Conservation (phyloP, 1,140 invertebrate species). For the Neuroterus valhalla region DNA sequence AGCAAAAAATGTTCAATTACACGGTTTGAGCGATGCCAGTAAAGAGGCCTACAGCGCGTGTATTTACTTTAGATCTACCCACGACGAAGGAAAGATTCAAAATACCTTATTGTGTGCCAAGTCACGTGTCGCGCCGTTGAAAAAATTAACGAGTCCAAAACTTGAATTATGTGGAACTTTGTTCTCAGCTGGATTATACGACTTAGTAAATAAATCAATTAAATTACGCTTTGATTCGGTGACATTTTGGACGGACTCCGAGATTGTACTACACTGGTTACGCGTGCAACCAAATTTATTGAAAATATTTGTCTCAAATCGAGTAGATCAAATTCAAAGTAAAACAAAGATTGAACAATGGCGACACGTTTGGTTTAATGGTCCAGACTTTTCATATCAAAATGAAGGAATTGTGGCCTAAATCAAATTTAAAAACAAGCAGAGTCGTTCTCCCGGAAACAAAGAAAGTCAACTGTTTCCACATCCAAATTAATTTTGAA, state of each 20-base stretch:
- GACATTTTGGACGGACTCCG: constrained; percentile 25
- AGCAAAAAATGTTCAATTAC: background rate
- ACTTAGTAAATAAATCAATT: background rate
- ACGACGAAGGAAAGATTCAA: background rate
- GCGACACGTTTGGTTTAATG: constrained; percentile 2
- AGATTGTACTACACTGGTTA: constrained; percentile 29
- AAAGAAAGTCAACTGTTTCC: too few species aligned
- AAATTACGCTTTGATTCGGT: background rate
- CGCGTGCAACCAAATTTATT: background rate
- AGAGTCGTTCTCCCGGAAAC: too few species aligned
- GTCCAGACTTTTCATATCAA: too few species aligned
- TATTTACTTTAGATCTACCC: background rate
- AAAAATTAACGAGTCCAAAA: constrained; percentile 8
- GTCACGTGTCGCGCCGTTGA: constrained; percentile 7
- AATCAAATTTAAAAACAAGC: too few species aligned
- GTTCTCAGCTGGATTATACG: background rate
- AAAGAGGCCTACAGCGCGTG: too few species aligned
- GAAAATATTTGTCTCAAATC: constrained; percentile 24
- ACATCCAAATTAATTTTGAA: too few species aligned
- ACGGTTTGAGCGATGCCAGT: too few species aligned
- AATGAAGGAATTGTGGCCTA: too few species aligned
- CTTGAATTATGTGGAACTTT: constrained; percentile 29
- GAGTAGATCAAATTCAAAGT: constrained; percentile 21
- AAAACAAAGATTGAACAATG: background rate
- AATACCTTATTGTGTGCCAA: background rate